Conservation (phyloP, 2,888 invertebrate genomes). For the Himalopsyche tibetana region DNA sequence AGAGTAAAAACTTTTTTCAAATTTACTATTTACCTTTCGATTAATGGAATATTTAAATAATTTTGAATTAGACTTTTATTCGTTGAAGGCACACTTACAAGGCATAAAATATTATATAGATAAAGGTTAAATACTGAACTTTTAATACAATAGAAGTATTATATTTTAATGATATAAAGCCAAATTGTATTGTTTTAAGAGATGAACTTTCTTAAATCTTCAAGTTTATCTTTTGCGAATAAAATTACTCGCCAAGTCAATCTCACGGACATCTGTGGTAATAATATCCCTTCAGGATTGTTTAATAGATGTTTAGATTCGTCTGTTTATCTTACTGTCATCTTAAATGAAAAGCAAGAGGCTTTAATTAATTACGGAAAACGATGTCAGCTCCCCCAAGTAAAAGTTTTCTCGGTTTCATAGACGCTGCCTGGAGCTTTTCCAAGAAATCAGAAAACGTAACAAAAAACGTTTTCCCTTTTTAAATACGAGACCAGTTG, state of each 20-base stretch:
- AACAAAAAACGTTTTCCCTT: conserved; percentile 9
- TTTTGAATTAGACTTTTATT: no score
- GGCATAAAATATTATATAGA: no score
- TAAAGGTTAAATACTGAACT: no score
- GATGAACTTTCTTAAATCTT: no score
- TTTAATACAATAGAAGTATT: no score
- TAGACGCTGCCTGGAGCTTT: background rate
- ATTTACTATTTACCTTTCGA: no score
- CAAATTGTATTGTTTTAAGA: no score
- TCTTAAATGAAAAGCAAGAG: conserved; percentile 39
- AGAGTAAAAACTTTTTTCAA: no score
- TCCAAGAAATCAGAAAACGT: conserved; percentile 14
- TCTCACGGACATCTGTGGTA: background rate
- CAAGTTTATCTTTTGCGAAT: background rate
- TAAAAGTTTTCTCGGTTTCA: conserved; percentile 18
- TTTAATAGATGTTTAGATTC: conserved; percentile 16
- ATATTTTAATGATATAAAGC: no score
- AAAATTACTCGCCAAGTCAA: background rate
- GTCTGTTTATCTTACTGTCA: conserved; percentile 29
- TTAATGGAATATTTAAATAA: no score
- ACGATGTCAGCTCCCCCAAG: conserved; percentile 14
- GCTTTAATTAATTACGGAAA: conserved; percentile 57
- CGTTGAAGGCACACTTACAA: no score
- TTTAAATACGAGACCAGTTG: conserved; percentile 2
- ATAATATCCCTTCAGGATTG: conserved; percentile 10